phyloP scores from a whole-genome alignment of 2,888 invertebrate species.

The Apoda limacodes region DNA sequence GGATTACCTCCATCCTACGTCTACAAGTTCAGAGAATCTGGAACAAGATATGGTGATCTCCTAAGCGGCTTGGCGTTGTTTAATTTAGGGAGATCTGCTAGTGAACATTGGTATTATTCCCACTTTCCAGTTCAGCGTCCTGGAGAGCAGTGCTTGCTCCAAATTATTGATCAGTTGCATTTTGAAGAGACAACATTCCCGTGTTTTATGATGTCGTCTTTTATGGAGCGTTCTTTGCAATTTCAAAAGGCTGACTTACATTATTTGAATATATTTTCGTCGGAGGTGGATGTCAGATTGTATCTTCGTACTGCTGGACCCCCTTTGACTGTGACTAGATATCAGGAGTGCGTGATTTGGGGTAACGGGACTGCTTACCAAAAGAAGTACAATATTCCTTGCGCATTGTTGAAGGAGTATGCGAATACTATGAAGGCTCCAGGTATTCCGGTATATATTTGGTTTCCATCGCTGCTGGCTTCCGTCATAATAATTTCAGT shows the following conservation, averaged over 20 bases:
- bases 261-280: slow-evolving; percentile 41
- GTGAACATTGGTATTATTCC: slow-evolving; percentile 29
- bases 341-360: slow-evolving; percentile 52
- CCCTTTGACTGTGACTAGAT: slow-evolving; percentile 33
- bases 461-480: slow-evolving; percentile 43
- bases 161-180: slow-evolving; percentile 38
- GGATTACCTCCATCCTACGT: slow-evolving; percentile 48
- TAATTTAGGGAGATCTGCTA: slow-evolving; percentile 45
- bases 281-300: slow-evolving; percentile 38
- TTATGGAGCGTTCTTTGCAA: slow-evolving; percentile 31
- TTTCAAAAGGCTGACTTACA: slow-evolving; percentile 25
- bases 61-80: slow-evolving; percentile 52
- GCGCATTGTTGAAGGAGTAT: slow-evolving; percentile 45
- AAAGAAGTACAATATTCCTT: slow-evolving; percentile 40
- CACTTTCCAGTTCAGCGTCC: slow-evolving; percentile 32
- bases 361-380: slow-evolving; percentile 38
- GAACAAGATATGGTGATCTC: slow-evolving; percentile 40
- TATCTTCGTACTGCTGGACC: slow-evolving; percentile 29
- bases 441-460: slow-evolving; percentile 48
- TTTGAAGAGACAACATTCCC: slow-evolving; percentile 48
- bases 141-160: slow-evolving; percentile 47
- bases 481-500: slow-evolving; percentile 34
- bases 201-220: slow-evolving; percentile 55
- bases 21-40: slow-evolving; percentile 45
- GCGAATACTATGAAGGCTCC: slow-evolving; percentile 45